phyloP scores from a whole-genome alignment of 2,888 invertebrate species.

The Lithophane leautieri region DNA sequence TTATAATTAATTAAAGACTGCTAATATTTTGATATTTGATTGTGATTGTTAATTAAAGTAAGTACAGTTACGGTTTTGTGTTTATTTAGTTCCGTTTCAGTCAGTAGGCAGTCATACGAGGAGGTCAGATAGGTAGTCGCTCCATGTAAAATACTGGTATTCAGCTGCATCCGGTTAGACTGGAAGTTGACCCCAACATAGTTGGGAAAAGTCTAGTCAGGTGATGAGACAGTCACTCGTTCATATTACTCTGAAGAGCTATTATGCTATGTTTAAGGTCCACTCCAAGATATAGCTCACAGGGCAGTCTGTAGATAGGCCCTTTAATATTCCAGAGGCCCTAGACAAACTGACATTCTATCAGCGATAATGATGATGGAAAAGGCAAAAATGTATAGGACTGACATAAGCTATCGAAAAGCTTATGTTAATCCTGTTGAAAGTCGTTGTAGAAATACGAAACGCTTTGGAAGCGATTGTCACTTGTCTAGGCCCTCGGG shows the following conservation, averaged over 20 bases:
- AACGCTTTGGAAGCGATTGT: too few relatives aligned
- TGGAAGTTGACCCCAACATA: background rate
- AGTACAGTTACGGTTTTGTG: background rate
- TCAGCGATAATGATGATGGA: too few relatives aligned
- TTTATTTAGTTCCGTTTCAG: constrained; percentile 5
- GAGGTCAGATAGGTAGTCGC: background rate
- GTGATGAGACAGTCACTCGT: background rate
- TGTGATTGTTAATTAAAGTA: constrained; percentile 40
- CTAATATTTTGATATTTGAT: constrained; percentile 39
- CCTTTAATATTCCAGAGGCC: too few relatives aligned
- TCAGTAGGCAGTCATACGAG: background rate
- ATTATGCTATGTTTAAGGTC: background rate
- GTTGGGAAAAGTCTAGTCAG: background rate
- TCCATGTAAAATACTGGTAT: background rate
- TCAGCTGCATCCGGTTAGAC: background rate
- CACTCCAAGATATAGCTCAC: too few relatives aligned
- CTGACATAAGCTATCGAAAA: too few relatives aligned
- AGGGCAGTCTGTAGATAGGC: too few relatives aligned
- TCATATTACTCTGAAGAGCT: background rate
- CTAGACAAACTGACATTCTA: too few relatives aligned
- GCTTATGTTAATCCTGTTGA: too few relatives aligned
- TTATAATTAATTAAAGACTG: constrained; percentile 44
- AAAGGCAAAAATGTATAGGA: too few relatives aligned
- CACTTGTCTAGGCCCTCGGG: too few relatives aligned
- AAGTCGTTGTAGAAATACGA: too few relatives aligned